Evolutionary conservation across 2,113 vertebrate genomes (phyloP).

Genomic region (Menidia beryllina): DNA sequence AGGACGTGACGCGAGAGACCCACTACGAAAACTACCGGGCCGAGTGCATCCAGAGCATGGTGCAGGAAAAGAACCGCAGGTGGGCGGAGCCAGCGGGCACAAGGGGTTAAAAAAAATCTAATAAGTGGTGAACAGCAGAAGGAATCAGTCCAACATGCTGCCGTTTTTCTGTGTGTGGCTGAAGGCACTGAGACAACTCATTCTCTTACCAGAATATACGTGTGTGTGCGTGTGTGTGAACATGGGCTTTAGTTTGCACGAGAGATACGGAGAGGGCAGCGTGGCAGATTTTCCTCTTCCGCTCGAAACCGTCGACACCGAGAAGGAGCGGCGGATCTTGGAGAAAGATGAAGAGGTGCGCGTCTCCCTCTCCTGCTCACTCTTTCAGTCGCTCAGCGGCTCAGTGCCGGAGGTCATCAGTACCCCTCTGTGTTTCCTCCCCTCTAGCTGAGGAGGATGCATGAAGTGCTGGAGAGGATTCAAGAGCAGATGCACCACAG

Average conservation of each 20-base stretch:
- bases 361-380: constrained; percentile 1
- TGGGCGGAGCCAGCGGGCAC: constrained; percentile 45
- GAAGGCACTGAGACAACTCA: not conserved
- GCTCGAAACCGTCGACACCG: constrained; percentile 81
- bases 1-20: constrained; percentile 92
- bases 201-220: not conserved
- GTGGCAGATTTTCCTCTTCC: constrained; percentile 90
- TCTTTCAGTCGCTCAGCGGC: too few species aligned
- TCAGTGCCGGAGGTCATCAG: not conserved
- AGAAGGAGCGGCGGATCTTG: constrained; percentile 89
- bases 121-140: not conserved
- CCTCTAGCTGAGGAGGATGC: constrained; percentile 87
- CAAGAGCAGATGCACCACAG: constrained; percentile 88
- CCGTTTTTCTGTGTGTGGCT: not conserved
- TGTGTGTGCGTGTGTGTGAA: constrained; percentile 10
- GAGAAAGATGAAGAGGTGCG: constrained; percentile 95
- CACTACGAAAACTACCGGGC: constrained; percentile 98
- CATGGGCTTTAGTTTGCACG: constrained; percentile 84
- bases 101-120: too few species aligned
- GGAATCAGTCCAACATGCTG: not conserved
- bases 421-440: not conserved
- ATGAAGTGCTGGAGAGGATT: constrained; percentile 93
- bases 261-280: constrained; percentile 77
- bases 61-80: constrained; percentile 93
- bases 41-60: constrained; percentile 94